These are phyloP conservation scores for Poeciliopsis paucimaculata DNA, from an alignment of 2,797 vertebrate species.

Conservation along the genomic window DNA sequence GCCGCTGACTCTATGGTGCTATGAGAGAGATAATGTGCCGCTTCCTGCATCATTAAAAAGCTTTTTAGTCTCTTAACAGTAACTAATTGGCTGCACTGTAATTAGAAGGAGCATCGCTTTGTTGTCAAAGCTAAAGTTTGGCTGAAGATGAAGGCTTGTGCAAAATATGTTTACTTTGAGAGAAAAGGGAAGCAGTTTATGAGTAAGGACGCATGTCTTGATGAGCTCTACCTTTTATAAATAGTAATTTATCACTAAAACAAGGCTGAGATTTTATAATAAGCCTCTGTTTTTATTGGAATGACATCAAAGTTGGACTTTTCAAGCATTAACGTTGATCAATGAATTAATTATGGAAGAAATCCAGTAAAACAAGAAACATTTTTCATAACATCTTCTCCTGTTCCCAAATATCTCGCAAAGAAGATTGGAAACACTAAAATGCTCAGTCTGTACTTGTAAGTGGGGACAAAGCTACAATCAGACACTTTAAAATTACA, in stretches of 20 bases:
- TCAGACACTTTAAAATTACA: no score
- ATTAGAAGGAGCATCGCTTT: not conserved
- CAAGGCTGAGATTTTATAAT: not conserved
- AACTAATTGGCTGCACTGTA: conserved; percentile 7
- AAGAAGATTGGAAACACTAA: not conserved
- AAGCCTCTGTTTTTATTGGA: not conserved
- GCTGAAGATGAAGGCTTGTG: conserved; percentile 2
- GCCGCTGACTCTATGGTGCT: not conserved
- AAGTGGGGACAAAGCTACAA: not conserved
- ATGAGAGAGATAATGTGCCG: not conserved
- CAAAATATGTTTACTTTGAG: conserved; percentile 6
- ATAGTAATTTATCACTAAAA: conserved; percentile 3
- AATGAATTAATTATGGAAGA: not conserved
- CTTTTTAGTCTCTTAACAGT: not conserved
- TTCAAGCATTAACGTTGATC: not conserved
- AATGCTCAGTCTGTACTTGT: not conserved
- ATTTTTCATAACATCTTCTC: not conserved
- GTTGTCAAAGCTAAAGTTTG: conserved; percentile 8
- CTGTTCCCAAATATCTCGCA: not conserved
- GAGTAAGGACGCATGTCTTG: not conserved
- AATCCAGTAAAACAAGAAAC: not conserved
- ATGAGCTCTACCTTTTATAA: not conserved
- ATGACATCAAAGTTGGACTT: not conserved
- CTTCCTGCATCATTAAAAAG: conserved; percentile 15
- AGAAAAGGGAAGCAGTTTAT: not conserved